phyloP scores from a whole-genome alignment of 2,113 vertebrate genomes.

The Donacobius atricapilla region DNA sequence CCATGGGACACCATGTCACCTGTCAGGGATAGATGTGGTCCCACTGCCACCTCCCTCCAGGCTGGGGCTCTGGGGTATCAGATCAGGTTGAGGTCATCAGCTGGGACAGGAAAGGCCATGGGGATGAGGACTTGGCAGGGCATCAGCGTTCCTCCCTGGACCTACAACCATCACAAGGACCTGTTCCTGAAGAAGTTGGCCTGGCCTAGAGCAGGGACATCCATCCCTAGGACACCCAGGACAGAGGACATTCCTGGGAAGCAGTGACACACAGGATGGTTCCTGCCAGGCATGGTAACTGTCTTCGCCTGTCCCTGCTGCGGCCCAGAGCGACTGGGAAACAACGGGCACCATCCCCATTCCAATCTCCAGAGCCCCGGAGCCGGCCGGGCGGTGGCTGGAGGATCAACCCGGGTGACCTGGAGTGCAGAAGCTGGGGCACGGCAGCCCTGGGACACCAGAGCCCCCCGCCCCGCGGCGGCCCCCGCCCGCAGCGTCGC shows the following conservation, averaged over 20 bases:
- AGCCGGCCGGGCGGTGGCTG: accelerated
- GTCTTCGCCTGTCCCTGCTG: not conserved
- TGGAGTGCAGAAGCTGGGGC: not conserved
- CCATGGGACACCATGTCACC: accelerated
- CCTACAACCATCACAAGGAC: not conserved
- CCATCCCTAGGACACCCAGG: not conserved
- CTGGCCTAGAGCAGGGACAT: not conserved
- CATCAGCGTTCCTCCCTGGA: not conserved
- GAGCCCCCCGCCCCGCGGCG: not conserved
- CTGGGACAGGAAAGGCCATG: not conserved
- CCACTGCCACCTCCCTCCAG: not conserved
- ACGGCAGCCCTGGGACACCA: not conserved
- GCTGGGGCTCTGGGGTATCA: not conserved
- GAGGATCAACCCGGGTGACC: too few species aligned
- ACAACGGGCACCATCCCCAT: not conserved
- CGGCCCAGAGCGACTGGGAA: not conserved
- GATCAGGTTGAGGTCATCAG: not conserved
- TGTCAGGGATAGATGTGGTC: not conserved
- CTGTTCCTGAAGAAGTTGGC: not conserved
- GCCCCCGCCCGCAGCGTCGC: not conserved
- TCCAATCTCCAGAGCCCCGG: not conserved
- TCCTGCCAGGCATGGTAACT: not conserved
- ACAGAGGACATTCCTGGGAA: not conserved
- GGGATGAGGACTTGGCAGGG: not conserved
- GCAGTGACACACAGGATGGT: not conserved